Evolutionary conservation across 2,888 invertebrate genomes (phyloP).

Genomic region (Tenthredo notha): DNA sequence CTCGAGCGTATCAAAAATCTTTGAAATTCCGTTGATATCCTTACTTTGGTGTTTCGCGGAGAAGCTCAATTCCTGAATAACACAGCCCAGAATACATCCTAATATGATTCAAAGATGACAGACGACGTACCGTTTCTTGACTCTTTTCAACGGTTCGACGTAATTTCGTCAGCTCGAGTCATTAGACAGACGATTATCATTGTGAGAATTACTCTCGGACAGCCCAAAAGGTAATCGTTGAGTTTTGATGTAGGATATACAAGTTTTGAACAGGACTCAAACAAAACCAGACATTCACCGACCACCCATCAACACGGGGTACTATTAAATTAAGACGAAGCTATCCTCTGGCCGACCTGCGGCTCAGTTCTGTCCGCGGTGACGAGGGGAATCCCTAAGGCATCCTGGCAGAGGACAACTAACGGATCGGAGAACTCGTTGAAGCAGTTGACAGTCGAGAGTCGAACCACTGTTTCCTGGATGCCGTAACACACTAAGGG

Average conservation of each 20-base stretch:
- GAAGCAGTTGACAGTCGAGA: slow-evolving; percentile 15
- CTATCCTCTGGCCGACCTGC: neutral
- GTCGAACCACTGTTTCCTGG: neutral
- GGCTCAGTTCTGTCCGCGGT: slow-evolving; percentile 24
- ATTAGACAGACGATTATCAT: neutral
- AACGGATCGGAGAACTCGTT: slow-evolving; percentile 14
- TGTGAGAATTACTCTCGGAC: neutral
- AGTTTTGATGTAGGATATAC: slow-evolving; percentile 27
- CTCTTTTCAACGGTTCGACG: neutral
- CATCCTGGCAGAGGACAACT: neutral
- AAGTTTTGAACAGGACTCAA: neutral
- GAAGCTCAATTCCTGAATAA: neutral
- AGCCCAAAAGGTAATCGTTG: neutral
- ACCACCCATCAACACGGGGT: slow-evolving; percentile 3
- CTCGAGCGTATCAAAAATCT: neutral
- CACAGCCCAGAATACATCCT: neutral
- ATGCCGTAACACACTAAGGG: neutral
- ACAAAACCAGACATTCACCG: neutral
- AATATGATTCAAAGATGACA: neutral
- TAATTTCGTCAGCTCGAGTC: neutral
- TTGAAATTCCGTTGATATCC: neutral
- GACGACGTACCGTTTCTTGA: neutral
- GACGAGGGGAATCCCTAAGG: slow-evolving; percentile 22
- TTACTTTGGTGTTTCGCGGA: neutral
- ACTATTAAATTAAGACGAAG: slow-evolving; percentile 21